A percentile compares a stretch with the other conserved stretches of the same genome.
phyloP scores from a whole-genome alignment of 2,797 vertebrate species.

The Scyliorhinus canicula region DNA sequence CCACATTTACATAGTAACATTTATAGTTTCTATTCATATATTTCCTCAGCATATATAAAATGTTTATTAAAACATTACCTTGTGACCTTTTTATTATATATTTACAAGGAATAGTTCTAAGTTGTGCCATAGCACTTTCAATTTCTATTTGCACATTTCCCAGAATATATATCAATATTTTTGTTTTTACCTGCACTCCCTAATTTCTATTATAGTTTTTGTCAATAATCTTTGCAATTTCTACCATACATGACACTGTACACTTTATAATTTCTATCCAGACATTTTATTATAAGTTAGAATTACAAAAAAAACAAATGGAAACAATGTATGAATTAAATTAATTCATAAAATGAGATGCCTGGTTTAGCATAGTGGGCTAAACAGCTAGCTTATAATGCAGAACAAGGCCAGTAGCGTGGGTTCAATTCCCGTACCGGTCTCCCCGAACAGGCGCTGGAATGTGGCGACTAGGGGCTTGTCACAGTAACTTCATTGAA shows the following conservation, averaged over 20 bases:
- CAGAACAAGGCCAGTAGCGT: too few relatives aligned
- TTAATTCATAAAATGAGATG: neutral
- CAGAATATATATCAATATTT: neutral
- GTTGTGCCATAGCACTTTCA: neutral
- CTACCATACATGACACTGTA: neutral
- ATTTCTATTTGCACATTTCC: neutral
- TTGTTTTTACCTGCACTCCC: neutral
- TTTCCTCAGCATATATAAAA: neutral
- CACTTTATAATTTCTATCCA: neutral
- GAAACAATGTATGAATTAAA: neutral
- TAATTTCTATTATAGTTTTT: neutral
- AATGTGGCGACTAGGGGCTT: too few relatives aligned
- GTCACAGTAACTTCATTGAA: too few relatives aligned
- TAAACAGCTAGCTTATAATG: too few relatives aligned
- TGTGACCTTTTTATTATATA: neutral
- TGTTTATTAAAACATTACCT: neutral
- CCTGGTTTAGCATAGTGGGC: too few relatives aligned
- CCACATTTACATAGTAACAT: neutral
- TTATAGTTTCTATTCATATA: neutral
- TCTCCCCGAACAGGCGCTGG: too few relatives aligned
- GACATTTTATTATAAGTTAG: neutral
- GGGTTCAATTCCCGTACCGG: too few relatives aligned
- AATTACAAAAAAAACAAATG: neutral
- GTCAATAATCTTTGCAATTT: neutral
- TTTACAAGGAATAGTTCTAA: neutral